Evolutionary conservation across 2,888 invertebrate genomes (phyloP), one percentile per base, ranked within the genome.

Genomic region (Fragum whitleyi): DNA sequence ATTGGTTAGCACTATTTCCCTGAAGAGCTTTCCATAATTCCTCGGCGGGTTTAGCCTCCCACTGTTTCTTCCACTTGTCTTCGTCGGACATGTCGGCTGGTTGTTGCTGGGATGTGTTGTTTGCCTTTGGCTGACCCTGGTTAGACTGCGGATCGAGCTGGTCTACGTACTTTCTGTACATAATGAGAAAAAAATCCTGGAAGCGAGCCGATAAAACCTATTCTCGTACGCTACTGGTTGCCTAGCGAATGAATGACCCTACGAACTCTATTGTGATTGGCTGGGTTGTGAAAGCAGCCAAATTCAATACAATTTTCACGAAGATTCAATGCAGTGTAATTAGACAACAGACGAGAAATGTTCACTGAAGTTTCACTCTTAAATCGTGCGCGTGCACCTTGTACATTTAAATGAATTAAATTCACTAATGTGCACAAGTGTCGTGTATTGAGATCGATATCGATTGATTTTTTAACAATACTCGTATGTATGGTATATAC

Each of bases 21-120:
- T 85, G 67, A 3, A 91, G 80, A 19, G 85, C 79, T 0, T 73
- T 47, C 88, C 88, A 91, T 11, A 91, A 73, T 19, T 87, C 79
- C 11, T 74, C 76, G n/a, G 65, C 69, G 6, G 79, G 68, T 65
- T 85, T 71, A 16, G 85, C 47, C 11, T 47, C 53, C 85, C 85
- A 85, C 32, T 84, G 84, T 21, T 36, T 42, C 59, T 74, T 79
- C 81, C 81, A 81, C 23, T 85, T 62, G 21, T 81, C 74, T 14
- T 81, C 84, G 28, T 71, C 74, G 5, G 72, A 72, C 47, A 72
- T 70, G 70, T 21, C 72, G 53, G 32, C 55, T 70, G 51, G 16
- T 19, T 59, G 42, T 39, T 73, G 39, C 69, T 61, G 28, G 14
- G 55, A 23, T 23, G 32, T n/a, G 28, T 29, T 75, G 75, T 26